Evolutionary conservation across 2,888 invertebrate genomes (phyloP), one percentile per base, ranked within the genome.

Genomic region (Melinaea menophilus): DNA sequence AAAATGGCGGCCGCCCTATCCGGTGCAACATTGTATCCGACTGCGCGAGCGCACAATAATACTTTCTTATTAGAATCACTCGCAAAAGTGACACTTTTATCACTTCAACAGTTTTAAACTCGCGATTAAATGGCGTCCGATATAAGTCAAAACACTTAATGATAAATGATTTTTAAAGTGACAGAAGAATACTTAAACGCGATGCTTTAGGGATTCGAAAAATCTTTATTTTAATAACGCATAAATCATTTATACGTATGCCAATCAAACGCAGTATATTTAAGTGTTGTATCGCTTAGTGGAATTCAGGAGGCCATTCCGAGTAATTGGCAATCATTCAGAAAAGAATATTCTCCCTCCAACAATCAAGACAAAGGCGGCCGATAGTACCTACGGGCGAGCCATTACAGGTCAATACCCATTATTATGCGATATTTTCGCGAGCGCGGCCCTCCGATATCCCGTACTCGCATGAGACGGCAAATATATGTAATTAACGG

Each of bases 401-500:
- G 82, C 86, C 85, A 89, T 90, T 90, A 89, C 86, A 77, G 88
- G 85, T 89, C 90, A 90, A 89, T 90, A 89, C 87, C 90, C 89
- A 90, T 90, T 90, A 90, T 90, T 90, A 90, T 86, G 85, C 88
- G 86, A 90, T 90, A 89, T 90, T 90, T 90, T 90, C 85, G 88
- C 88, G 86, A 88, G 88, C 88, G 78, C 87, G 77, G 84, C 88
- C 85, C 88, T 84, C 84, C 84, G 88, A 89, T 89, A 88, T 84
- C 85, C 84, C 86, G 81, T 82, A 82, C 83, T 86, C 84, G 82
- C 85, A 88, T 87, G 85, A 88, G 88, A 89, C 82, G 86, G 90
- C 88, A 88, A 90, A 90, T 90, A 88, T 89, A 84, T 90, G 90
- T 90, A 90, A 90, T 90, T 90, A 90, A 89, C 88, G 88, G 90